phyloP scores from a whole-genome alignment of 2,113 vertebrate genomes.

The Porphyrio hochstetteri region DNA sequence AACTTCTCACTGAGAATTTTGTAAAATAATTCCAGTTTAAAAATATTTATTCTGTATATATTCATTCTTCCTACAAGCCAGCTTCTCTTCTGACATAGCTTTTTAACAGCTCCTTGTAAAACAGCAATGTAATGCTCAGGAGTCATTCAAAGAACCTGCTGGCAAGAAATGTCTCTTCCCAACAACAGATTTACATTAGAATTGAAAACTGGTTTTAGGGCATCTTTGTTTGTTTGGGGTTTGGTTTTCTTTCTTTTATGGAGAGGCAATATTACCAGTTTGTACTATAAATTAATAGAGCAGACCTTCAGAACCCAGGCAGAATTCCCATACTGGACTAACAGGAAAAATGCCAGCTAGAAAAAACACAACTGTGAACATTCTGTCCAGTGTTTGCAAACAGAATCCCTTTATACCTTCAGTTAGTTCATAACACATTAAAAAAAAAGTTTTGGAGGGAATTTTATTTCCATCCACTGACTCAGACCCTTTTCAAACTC shows the following conservation, averaged over 20 bases:
- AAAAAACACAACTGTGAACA: neutral
- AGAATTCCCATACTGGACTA: neutral
- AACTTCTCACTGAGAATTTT: neutral
- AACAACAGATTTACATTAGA: neutral
- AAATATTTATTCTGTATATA: neutral
- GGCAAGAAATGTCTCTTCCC: neutral
- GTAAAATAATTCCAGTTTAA: neutral
- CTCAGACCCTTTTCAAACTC: neutral
- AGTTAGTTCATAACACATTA: neutral
- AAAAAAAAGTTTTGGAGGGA: neutral
- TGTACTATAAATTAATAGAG: neutral
- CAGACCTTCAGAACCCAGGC: neutral
- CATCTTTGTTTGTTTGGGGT: neutral
- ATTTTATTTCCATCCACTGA: neutral
- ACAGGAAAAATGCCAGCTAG: neutral
- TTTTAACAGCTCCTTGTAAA: neutral
- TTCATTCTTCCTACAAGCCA: neutral
- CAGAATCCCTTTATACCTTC: neutral
- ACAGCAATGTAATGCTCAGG: neutral
- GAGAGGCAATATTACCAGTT: neutral
- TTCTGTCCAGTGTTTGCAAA: neutral
- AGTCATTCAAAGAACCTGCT: neutral
- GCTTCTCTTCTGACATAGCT: neutral
- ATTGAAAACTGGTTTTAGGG: neutral
- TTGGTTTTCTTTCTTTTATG: neutral